Base-by-base conservation (phyloP, 1,140 invertebrate species). In the Zaprionus tsacasi region DNA sequence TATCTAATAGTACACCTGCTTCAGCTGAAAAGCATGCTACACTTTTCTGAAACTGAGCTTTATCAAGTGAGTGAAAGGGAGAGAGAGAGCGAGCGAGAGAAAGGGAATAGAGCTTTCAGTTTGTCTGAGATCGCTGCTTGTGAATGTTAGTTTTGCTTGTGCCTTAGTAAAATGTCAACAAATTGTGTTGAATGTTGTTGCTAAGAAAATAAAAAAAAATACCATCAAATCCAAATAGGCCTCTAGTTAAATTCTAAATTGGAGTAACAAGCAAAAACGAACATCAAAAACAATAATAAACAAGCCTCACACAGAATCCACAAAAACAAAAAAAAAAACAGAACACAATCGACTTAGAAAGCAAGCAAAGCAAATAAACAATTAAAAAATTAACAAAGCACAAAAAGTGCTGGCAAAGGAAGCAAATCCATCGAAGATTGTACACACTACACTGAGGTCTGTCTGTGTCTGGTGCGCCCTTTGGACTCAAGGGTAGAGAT, bases 241-340 rank as follows among this genome's bases (percentile, higher is more conserved):
- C 56, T 55, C 43, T 54, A 59, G 27, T 17, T 38, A 73, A 73
- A 74, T 60, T 74, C 71, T 30, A 70, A 74, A 61, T 63, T 70
- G 17, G 15, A 58, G 35, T 27, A 67, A 35, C 21, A 43, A 25
- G 27, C 7, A 21, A 43, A 43, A 54, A 21, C 30, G 6, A 27
- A 13, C 17, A 68, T 58, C 13, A 69, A 21, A 1, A 21, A 56
- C 52, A 64, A 35, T 13, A 57, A n/a, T 7, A 36, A 13, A 50
- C 36, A 25, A 60, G 10, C 13, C 10, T 3, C 17, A 3, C 7
- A 13, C 30, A 48, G 21, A 1, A 27, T 17, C 11, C 15, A 13
- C 5, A n/a, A 2, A 27, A 27, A 11, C 21, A 21, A 21, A 21
- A n/a, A n/a, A n/a, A n/a, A n/a, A n/a, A n/a, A 35, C 6, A 40